Base-by-base conservation (phyloP, 2,113 vertebrate species). In the Nanorana parkeri region DNA sequence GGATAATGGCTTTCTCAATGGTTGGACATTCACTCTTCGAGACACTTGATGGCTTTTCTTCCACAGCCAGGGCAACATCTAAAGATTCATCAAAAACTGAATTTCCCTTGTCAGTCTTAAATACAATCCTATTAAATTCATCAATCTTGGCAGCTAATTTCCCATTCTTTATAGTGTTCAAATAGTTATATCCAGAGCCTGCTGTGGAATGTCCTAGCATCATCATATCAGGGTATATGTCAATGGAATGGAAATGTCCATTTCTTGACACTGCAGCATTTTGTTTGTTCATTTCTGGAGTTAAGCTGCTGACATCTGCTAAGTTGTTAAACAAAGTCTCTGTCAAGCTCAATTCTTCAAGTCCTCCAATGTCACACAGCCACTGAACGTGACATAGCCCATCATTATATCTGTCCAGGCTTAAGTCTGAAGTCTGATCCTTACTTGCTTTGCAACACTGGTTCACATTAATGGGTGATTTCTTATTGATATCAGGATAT, bases 71-170 rank as follows among this genome's bases (percentile, higher is more conserved):
- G 21, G 19, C 24, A 63, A 60, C 1, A 15, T 75, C 72, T 20
- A 85, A 28, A 8, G 24, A 28, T 58, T 86, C 52, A 60, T 6
- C 83, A 77, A 81, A 6, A 68, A 82, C 69, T 26, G 17, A 85
- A 65, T 78, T 89, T 58, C 88, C 56, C 93, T 94, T 96, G 81
- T 93, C 96, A 52, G 95, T 95, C 84, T 97, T 96, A 88, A 99
- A 99, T 15, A 99, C 92, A 64, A 92, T 93, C 73, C 96, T 92
- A 87, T 99, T 99, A 88, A 99, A 98, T 88, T 98, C 96, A 56
- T 96, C 95, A 1, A 93, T 98, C 91, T 97, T 98, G 83, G 92
- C 90, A 85, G 96, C 96, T 85, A 99, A 89, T 54, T 86, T 95
- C 87, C 95, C 93, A 87, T 98, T 98, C 85, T 87, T 95, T 85